Evolutionary conservation across 2,888 invertebrate species (phyloP).

Genomic region (Agonopterix subpropinquella): DNA sequence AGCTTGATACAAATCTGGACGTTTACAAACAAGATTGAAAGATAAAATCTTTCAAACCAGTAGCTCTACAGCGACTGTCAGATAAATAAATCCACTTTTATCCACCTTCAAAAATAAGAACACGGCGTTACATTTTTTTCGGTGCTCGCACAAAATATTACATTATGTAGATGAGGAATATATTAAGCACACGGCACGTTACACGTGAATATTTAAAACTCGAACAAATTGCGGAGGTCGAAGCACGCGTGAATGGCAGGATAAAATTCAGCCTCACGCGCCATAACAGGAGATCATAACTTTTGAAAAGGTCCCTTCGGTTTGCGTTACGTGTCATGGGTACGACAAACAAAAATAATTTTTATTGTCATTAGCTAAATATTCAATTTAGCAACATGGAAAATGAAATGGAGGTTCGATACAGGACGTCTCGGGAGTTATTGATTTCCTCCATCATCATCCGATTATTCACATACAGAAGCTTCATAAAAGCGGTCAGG

Average conservation of each 20-base stretch:
- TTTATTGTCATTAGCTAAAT: too few species aligned
- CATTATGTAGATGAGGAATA: constrained; percentile 60
- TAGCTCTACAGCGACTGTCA: constrained; percentile 1
- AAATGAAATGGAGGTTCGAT: too few species aligned
- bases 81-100: constrained; percentile 9
- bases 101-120: constrained; percentile 22
- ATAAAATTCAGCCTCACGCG: constrained; percentile 26
- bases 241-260: constrained; percentile 34
- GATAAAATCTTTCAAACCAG: constrained; percentile 8
- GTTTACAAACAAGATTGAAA: constrained; percentile 1
- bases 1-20: not conserved
- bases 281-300: constrained; percentile 39
- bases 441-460: too few species aligned
- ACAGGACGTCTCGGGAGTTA: too few species aligned
- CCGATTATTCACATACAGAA: too few species aligned
- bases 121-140: constrained; percentile 30
- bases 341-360: constrained; percentile 9
- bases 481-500: too few species aligned
- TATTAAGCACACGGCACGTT: constrained; percentile 50
- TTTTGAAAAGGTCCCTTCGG: constrained; percentile 48
- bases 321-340: constrained; percentile 39
- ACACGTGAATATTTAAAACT: constrained; percentile 60
- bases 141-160: constrained; percentile 44
- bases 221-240: constrained; percentile 45
- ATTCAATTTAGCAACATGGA: too few species aligned